Evolutionary conservation across 2,797 vertebrate species (phyloP), one percentile per base, ranked within the genome.

Genomic region (Protosalanx chinensis): DNA sequence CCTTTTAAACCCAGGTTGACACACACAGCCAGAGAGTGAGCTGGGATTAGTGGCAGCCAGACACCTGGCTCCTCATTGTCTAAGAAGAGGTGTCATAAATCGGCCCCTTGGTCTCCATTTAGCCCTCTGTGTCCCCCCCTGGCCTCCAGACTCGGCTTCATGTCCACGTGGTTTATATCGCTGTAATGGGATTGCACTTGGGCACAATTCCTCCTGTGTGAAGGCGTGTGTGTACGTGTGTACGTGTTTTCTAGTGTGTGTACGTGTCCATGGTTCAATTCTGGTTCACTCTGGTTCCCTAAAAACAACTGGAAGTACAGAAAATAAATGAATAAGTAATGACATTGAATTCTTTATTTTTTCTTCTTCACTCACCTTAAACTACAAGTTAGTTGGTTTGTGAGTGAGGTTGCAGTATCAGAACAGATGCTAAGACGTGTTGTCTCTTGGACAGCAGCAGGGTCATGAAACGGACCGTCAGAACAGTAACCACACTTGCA

Each of bases 31-130:
- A 23, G 71, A 79, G 76, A 72, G 62, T 83, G 76, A 81, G 51
- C 66, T 4, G 57, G 72, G 86, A 85, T 88, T 87, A 87, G 71
- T 71, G 72, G 72, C 77, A 71, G 83, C 82, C 78, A 82, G 80
- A 86, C 82, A 87, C 82, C 84, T 84, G 82, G 75, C 72, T 76
- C 72, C 77, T 84, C 75, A 79, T 56, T 81, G 75, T 68, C n/a
- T 62, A 60, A 23, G 30, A 71, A 71, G 76, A 77, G 73, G 66
- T 74, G 75, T 79, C 72, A 81, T 87, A 83, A 87, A 88, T 86
- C 81, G 80, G 66, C 68, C 2, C 35, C 23, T 27, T 81, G 75
- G 72, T 74, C 71, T 78, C 72, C 64, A 59, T 83, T 83, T 80
- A 73, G 75, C 13, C 13, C 49, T 6, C 51, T 53, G 15, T 16